Evolutionary conservation across 2,113 vertebrate species (phyloP), one percentile per base, ranked within the genome.

Genomic region (Ivindomyrus marchei): DNA sequence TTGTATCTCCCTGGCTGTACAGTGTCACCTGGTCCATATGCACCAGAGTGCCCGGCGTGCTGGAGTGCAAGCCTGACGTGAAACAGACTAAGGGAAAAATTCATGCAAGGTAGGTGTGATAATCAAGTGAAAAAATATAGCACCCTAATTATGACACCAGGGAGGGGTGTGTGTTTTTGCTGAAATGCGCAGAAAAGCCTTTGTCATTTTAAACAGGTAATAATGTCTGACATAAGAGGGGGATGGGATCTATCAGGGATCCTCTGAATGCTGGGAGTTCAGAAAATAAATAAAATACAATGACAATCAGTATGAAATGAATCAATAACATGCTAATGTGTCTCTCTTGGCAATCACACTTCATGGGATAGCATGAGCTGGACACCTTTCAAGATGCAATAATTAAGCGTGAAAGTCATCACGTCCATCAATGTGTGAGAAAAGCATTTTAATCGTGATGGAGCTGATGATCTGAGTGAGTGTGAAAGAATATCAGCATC

Each of bases 111-210:
- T 95, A 95, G 96, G 96, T 96, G 95, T 96, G 96, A 96, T 95
- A 96, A 96, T 97, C 97, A 97, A 98, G 97, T 96, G 96, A 97
- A 94, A 97, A 97, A 98, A 98, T 97, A 97, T 97, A 96, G 97
- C 97, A 97, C 96, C 95, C 97, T 99, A 98, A 99, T 99, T 98
- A 98, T 97, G 97, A 97, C 97, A 97, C 95, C 94, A 97, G 96
- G 97, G 97, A 97, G 97, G 97, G 96, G 93, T 95, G 95, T 94
- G 93, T 95, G 96, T 94, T 97, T 95, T 94, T 96, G 96, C 96
- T 96, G 96, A 97, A 95, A 94, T 95, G 95, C 95, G 95, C 96
- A 96, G 94, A 96, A 97, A 96, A 93, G 92, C 93, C 93, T 93
- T 90, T 94, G 94, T 97, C 97, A 97, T 96, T 96, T 97, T 96